Evolutionary conservation across 1,140 invertebrate species (phyloP), one percentile per base, ranked within the genome.

Genomic region (Hyphantria cunea): DNA sequence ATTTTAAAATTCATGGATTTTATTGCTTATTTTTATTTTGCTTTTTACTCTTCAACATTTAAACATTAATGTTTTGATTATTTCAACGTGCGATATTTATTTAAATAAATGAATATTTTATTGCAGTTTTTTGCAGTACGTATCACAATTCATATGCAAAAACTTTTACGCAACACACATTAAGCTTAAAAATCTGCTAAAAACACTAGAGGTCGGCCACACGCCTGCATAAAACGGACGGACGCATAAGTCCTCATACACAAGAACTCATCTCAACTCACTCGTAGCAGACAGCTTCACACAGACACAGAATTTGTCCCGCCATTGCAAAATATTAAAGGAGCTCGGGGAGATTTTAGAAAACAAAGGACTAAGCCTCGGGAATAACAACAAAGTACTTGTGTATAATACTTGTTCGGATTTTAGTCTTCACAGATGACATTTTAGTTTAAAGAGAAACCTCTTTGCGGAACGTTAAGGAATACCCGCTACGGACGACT

Each of bases 311-410:
- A 80, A 80, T 80, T 79, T 78, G 75, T 80, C 62, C 73, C 72
- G 65, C 74, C 75, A 81, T 82, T 75, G 80, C 77, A 80, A 83
- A 86, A 74, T 83, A 83, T 84, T 84, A 84, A 78, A 83, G 75
- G 65, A 73, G 78, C 79, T 76, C 67, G 49, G 72, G 41, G 52
- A 78, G 68, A 70, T 78, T 81, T 79, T 76, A 74, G 66, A 77
- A 84, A 86, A 81, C 80, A 85, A 87, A 82, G 81, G 78, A 77
- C 70, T 82, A 77, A 82, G 74, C 74, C 80, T 59, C 78, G 60
- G 70, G 74, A 74, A 58, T 45, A 73, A 78, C 74, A 70, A 84
- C 75, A 84, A 84, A 82, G 79, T 85, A 64, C 68, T 78, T 25
- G 17, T 25, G 17, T 25, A 44, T 80, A 75, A 76, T 82, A 82